A percentile compares a stretch with the other conserved stretches of the same genome.
phyloP scores from a whole-genome alignment of 2,797 vertebrate genomes.

The Xenops minutus region DNA sequence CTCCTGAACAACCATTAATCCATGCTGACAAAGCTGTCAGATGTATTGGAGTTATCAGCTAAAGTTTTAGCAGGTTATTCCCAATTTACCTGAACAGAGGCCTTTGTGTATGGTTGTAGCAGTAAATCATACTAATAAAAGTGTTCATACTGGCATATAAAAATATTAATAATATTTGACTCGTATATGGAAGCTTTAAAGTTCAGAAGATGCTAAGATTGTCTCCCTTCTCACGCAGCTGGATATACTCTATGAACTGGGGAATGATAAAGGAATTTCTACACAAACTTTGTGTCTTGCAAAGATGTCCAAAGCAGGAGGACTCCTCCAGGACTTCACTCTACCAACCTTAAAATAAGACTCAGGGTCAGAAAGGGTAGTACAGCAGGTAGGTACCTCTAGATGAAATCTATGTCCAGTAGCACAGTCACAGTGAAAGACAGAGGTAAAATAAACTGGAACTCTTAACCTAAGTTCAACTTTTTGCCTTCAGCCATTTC shows the following conservation, averaged over 20 bases:
- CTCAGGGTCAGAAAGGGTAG: neutral
- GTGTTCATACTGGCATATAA: neutral
- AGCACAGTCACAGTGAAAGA: neutral
- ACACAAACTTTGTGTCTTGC: neutral
- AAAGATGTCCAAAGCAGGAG: neutral
- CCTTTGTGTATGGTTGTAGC: neutral
- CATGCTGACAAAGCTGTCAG: conserved; percentile 15
- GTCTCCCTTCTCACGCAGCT: neutral
- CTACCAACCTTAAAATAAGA: neutral
- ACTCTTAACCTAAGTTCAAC: neutral
- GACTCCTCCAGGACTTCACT: neutral
- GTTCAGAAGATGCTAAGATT: neutral
- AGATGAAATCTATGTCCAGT: neutral
- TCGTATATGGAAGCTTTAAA: neutral
- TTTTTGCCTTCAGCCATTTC: neutral
- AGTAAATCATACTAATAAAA: neutral
- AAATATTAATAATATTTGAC: neutral
- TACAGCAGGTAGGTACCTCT: neutral
- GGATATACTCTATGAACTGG: neutral
- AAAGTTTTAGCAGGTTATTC: conserved; percentile 29
- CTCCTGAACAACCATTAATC: conserved; percentile 10
- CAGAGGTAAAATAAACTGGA: neutral
- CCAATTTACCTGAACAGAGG: neutral
- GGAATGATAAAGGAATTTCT: neutral
- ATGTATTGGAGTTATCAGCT: conserved; percentile 16